These are phyloP conservation scores for Blastobasis adustella DNA, from an alignment of 2,888 invertebrate species.

Conservation along the genomic window DNA sequence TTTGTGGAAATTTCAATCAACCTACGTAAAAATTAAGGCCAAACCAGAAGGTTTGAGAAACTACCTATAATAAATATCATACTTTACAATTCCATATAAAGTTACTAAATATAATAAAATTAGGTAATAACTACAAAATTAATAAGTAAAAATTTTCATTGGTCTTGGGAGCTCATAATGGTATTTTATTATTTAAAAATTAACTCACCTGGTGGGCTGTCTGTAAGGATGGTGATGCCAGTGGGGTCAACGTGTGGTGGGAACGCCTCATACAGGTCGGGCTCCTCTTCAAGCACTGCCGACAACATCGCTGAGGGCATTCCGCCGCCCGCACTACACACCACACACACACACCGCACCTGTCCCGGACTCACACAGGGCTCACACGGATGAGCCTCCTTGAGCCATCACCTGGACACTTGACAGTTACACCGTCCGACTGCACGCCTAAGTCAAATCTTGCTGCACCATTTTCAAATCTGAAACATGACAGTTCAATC, in stretches of 20 bases:
- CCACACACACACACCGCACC: constrained; percentile 62
- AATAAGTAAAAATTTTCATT: no score
- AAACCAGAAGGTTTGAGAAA: no score
- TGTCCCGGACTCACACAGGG: constrained; percentile 40
- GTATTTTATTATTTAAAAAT: no score
- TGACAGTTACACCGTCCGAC: constrained; percentile 27
- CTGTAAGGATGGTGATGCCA: constrained; percentile 82
- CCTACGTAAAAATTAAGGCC: no score
- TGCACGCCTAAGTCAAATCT: constrained; percentile 67
- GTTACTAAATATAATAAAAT: no score
- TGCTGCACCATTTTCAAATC: constrained; percentile 75
- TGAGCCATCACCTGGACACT: constrained; percentile 40
- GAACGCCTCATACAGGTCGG: constrained; percentile 85
- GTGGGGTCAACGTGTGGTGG: constrained; percentile 88
- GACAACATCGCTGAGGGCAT: constrained; percentile 82
- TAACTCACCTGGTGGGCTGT: constrained; percentile 73
- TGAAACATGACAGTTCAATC: constrained; percentile 48
- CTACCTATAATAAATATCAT: no score
- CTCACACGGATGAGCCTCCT: constrained; percentile 57
- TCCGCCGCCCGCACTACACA: constrained; percentile 51
- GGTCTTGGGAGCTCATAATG: no score
- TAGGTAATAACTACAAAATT: no score
- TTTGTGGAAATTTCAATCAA: no score
- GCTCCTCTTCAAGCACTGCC: constrained; percentile 83
- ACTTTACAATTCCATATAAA: no score